A percentile compares a stretch with the other conserved stretches of the same genome.
These are phyloP conservation scores for Erpornis zantholeuca DNA, from an alignment of 2,113 vertebrate genomes.

Conservation along the genomic window DNA sequence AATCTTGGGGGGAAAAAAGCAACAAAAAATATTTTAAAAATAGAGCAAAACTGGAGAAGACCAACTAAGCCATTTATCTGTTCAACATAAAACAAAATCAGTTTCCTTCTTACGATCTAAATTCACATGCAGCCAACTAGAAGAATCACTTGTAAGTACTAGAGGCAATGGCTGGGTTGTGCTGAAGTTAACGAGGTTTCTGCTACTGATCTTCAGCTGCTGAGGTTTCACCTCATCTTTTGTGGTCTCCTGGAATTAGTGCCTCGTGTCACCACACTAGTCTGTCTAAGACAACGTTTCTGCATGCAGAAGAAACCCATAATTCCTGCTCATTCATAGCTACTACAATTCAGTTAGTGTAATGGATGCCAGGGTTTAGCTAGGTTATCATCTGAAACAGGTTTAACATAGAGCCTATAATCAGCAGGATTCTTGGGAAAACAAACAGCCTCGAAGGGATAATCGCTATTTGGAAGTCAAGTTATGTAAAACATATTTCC, in stretches of 20 bases:
- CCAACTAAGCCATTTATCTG: neutral
- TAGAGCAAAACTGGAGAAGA: neutral
- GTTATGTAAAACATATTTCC: constrained; percentile 68
- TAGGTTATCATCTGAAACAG: constrained; percentile 72
- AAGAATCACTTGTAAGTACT: neutral
- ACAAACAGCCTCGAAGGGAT: constrained; percentile 63
- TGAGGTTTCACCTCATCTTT: neutral
- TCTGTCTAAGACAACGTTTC: neutral
- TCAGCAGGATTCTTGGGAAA: constrained; percentile 67
- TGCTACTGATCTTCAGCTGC: neutral
- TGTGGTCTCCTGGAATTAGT: neutral
- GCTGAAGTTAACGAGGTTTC: neutral
- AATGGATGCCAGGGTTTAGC: constrained; percentile 40
- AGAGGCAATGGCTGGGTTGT: neutral
- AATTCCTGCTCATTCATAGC: neutral
- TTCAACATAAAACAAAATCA: neutral
- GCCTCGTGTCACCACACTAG: neutral
- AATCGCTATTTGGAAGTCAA: constrained; percentile 63
- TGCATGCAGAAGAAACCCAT: neutral
- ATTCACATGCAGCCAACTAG: neutral
- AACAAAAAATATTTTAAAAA: neutral
- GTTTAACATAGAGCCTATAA: constrained; percentile 61
- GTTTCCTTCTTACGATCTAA: neutral
- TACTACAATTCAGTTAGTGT: constrained; percentile 1
- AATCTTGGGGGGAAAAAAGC: neutral